Conservation (phyloP, 2,888 invertebrate genomes). For the Stictocephala bisonia region DNA sequence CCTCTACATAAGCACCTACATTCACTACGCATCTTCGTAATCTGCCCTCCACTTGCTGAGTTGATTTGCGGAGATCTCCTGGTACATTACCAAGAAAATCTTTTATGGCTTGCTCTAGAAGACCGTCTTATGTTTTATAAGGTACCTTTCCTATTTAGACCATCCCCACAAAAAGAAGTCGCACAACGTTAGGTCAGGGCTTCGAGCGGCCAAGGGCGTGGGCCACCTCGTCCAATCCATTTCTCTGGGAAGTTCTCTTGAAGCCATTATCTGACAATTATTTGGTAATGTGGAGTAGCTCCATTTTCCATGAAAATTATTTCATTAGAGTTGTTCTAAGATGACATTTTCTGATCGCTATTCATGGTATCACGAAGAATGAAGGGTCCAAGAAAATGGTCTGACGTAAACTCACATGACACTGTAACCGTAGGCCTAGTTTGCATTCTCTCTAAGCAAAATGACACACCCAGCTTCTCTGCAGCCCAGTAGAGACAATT, state of each 20-base stretch:
- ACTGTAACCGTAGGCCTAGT: constrained; percentile 23
- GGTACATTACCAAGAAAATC: too few species aligned
- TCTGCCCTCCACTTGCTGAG: too few species aligned
- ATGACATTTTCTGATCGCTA: neutral
- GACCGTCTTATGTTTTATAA: too few species aligned
- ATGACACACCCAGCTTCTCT: constrained; percentile 9
- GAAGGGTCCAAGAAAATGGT: constrained; percentile 1
- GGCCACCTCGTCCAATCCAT: constrained; percentile 23
- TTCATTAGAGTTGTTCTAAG: neutral
- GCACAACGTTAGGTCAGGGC: neutral
- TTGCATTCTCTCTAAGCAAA: constrained; percentile 7
- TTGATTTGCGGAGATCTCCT: too few species aligned
- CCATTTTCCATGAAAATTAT: constrained; percentile 22
- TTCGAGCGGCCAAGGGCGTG: neutral
- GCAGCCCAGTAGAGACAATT: constrained; percentile 8
- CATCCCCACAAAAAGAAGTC: too few species aligned
- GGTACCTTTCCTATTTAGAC: too few species aligned
- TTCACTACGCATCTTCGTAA: too few species aligned
- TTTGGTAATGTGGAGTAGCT: neutral
- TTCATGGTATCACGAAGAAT: constrained; percentile 14
- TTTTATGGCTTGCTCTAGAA: too few species aligned
- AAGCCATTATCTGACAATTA: neutral
- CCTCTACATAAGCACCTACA: too few species aligned
- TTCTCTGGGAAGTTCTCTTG: neutral
- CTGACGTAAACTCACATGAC: constrained; percentile 12